Percentiles rank a stretch among this genome's conserved stretches.
These are phyloP conservation scores for Orientallactaga bullata DNA, from an alignment of 2,113 vertebrate genomes.

Conservation along the genomic window DNA sequence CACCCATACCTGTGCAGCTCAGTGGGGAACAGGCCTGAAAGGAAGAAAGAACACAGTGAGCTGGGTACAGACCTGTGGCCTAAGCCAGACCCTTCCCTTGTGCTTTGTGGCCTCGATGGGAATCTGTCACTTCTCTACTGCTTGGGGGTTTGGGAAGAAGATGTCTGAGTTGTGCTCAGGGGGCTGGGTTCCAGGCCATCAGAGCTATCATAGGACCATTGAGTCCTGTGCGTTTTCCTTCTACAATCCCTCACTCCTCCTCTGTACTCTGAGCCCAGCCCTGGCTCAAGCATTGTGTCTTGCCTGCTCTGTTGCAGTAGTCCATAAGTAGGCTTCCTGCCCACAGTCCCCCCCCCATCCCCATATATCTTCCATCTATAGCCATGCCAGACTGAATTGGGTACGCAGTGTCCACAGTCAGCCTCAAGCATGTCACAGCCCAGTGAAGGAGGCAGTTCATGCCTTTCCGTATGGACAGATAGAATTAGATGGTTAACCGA, in stretches of 20 bases:
- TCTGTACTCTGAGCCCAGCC: not conserved
- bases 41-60: too few species aligned
- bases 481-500: not conserved
- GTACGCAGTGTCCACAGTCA: not conserved
- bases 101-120: not conserved
- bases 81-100: fast-evolving
- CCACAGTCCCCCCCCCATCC: not conserved
- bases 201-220: not conserved
- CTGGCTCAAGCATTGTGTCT: not conserved
- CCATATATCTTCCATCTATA: not conserved
- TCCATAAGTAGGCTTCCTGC: not conserved
- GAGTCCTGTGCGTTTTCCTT: not conserved
- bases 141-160: not conserved
- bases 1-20: too few species aligned
- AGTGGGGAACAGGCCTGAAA: too few species aligned
- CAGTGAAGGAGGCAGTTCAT: not conserved
- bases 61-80: not conserved
- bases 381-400: not conserved
- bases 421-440: not conserved
- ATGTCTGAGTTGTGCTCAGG: not conserved
- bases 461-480: not conserved
- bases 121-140: not conserved
- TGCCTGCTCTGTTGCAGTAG: not conserved
- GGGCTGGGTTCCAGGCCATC: not conserved
- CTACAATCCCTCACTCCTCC: not conserved